Evolutionary conservation across 2,888 invertebrate genomes (phyloP), one percentile per base, ranked within the genome.

Genomic region (Leptinotarsa haldemani): DNA sequence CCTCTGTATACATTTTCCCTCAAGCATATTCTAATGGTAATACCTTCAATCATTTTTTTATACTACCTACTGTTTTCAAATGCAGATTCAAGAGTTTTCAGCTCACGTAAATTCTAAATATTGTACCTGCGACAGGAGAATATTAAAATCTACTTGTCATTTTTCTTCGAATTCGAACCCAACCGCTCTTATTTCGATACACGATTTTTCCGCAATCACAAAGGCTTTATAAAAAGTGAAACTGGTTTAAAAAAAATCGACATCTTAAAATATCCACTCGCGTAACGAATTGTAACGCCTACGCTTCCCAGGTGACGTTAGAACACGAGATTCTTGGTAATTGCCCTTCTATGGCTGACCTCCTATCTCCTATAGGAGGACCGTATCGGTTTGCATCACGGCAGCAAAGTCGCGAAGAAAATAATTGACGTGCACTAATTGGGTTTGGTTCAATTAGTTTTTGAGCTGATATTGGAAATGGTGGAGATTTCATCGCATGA

Each of bases 361-460:
- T 56, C 53, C 53, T 56, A 56, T 56, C 56, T 56, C 22, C 22
- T 56, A 15, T 15, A 56, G 20, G 0, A 12, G 56, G 53, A 4
- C 53, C 3, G 12, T 56, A 56, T 56, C 53, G 12, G 53, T 56
- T 56, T 56, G 22, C 53, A 56, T 56, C 53, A 56, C 50, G 16
- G 3, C 50, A 50, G 50, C 50, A 50, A 12, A 56, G 53, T 56
- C 53, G 9, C 53, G 3, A 56, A 20, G 18, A 20, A 20, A 56
- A 20, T 56, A 20, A 56, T 56, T 56, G 53, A 56, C 53, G 53
- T 56, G 53, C 20, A 56, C 53, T 56, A 56, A 56, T 56, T 20
- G 53, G 20, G 18, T 22, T 56, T 20, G 20, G 9, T 22, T 56
- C 53, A 20, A 56, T 56, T 20, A 20, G 53, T 18, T 56, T 20